A percentile compares a stretch with the other conserved stretches of the same genome.
Evolutionary conservation across 2,797 vertebrate genomes (phyloP).

Genomic region (Sphenopsis melanotis): DNA sequence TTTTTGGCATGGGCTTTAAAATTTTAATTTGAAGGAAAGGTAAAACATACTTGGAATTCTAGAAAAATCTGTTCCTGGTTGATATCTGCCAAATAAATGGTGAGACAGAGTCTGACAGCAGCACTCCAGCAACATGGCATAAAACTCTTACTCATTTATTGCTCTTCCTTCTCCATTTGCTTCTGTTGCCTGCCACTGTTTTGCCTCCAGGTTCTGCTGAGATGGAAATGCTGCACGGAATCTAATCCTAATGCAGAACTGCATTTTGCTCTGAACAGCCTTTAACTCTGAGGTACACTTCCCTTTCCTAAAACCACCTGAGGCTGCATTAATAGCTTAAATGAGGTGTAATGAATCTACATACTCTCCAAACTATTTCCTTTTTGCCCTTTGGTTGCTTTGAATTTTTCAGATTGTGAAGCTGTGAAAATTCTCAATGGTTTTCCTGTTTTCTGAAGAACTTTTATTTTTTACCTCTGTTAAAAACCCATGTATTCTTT

Average conservation of each 20-base stretch:
- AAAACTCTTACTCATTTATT: not conserved
- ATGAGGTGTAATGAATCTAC: not conserved
- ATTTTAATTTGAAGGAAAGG: not conserved
- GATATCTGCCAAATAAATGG: not conserved
- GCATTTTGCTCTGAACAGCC: not conserved
- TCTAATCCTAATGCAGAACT: not conserved
- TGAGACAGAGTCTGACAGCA: not conserved
- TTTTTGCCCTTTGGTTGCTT: not conserved
- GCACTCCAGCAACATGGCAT: not conserved
- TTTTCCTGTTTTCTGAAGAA: not conserved
- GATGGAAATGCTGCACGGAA: not conserved
- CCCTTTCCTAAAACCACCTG: not conserved
- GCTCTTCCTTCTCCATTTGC: not conserved
- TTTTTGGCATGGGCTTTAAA: not conserved
- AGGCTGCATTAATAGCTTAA: not conserved
- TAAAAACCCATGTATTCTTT: not conserved
- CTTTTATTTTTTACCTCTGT: not conserved
- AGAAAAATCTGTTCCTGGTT: not conserved
- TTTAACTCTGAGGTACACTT: not conserved
- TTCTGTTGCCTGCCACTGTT: not conserved
- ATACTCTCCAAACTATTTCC: not conserved
- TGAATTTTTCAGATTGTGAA: not conserved
- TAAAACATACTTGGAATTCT: not conserved
- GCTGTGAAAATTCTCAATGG: not conserved
- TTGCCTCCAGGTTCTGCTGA: not conserved